Evolutionary conservation across 2,888 invertebrate genomes (phyloP).

Genomic region (Malthinus seriepunctatus): DNA sequence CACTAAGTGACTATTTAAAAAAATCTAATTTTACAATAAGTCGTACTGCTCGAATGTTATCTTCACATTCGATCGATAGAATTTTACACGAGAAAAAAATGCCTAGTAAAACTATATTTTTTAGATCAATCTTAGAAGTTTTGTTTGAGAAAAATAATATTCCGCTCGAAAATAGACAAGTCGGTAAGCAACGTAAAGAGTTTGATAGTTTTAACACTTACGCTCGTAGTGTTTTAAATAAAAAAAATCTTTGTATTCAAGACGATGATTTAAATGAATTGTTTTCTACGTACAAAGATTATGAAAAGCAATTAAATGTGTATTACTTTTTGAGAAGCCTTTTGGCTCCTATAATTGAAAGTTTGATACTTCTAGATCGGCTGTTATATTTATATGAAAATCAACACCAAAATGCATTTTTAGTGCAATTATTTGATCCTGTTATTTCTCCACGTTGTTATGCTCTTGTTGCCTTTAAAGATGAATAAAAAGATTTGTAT

Average conservation of each 20-base stretch:
- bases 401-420: slow-evolving; percentile 60
- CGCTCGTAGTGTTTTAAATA: slow-evolving; percentile 66
- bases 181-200: slow-evolving; percentile 58
- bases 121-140: slow-evolving; percentile 76
- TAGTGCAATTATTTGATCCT: slow-evolving; percentile 83
- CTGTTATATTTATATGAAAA: slow-evolving; percentile 74
- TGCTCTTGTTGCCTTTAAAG: slow-evolving; percentile 67
- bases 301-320: slow-evolving; percentile 65
- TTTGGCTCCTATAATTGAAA: slow-evolving; percentile 80
- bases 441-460: slow-evolving; percentile 82
- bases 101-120: slow-evolving; percentile 70
- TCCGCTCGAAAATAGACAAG: slow-evolving; percentile 55
- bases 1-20: slow-evolving; percentile 66
- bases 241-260: slow-evolving; percentile 59
- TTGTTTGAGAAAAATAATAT: slow-evolving; percentile 55
- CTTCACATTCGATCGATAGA: slow-evolving; percentile 81
- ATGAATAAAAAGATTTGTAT: neutral
- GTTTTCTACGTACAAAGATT: slow-evolving; percentile 49
- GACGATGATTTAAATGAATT: slow-evolving; percentile 53
- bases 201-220: slow-evolving; percentile 70
- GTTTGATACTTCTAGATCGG: slow-evolving; percentile 80
- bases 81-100: slow-evolving; percentile 60
- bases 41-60: slow-evolving; percentile 82
- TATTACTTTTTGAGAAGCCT: slow-evolving; percentile 79
- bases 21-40: slow-evolving; percentile 61